Evolutionary conservation across 2,888 invertebrate species (phyloP), one percentile per base, ranked within the genome.

Genomic region (Drosophila nigricruria): DNA sequence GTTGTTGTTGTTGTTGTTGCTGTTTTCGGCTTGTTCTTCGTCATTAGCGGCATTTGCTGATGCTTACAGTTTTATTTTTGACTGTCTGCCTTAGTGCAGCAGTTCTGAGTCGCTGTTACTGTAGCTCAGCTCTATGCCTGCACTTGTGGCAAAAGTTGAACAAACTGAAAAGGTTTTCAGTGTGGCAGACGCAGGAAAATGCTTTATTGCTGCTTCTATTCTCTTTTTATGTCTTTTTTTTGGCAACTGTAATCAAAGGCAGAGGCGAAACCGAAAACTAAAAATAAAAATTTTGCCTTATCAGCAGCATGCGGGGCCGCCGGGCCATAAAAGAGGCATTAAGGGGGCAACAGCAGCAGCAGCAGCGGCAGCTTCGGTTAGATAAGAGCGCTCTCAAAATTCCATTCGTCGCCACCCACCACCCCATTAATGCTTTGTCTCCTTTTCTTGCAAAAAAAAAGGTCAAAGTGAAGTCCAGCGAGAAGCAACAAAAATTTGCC

Each of bases 251-350:
- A 63, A 45, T 52, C 59, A 49, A 62, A 53, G 60, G 18, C 47
- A 18, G 58, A 59, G 45, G 36, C 45, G 27, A 62, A 47, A 45
- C 36, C 30, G 60, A 63, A 66, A 75, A 53, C 75, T 64, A 68
- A 67, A 76, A 76, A 76, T 76, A 76, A 25, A 64, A 52, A 61
- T 61, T 9, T 25, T 40, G 38, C 32, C 61, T 67, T 76, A 76
- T 76, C 77, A 76, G 60, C 52, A 59, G 36, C 38, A 30, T 49
- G 62, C 58, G 53, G 25, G 43, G 40, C 64, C 42, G 27, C 25
- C 56, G 49, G 61, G 58, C 69, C 50, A 63, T 62, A 52, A 65
- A 70, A 62, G 56, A 40, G 52, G 53, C 45, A 45, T 54, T 65
- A 54, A 58, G 49, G 30, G 42, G 45, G 34, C 50, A 65, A 25